Base-by-base conservation (phyloP, 2,797 vertebrate genomes). In the Mionectes olivaceus region DNA sequence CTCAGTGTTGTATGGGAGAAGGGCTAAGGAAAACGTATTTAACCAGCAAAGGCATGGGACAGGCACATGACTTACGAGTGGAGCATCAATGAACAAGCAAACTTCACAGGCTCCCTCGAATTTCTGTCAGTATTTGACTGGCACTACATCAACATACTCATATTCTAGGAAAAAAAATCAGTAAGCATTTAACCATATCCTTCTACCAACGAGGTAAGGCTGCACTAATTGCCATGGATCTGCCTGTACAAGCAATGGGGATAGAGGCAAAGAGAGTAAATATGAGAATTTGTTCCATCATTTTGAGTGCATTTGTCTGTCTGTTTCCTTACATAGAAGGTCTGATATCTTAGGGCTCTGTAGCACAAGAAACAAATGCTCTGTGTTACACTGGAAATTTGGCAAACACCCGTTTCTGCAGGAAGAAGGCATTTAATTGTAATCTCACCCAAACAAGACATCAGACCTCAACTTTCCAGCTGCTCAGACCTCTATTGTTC, bases 201-300 rank as follows among this genome's bases (percentile, higher is more conserved):
- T 84, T 93, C 85, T 94, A 68, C 87, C 77, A 86, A 52, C 37
- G 57, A 82, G 46, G 83, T 81, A 79, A 64, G 74, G 55, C 65
- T 82, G 21, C 67, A 33, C 86, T 91, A 49, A 47, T 24, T 82
- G 67, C 59, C 19, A 11, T 39, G 67, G 91, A 84, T 93, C 67
- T 95, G 94, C 57, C 89, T 13, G 25, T 87, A 84, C 87, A 97
- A 73, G 87, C 44, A 60, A 47, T 44, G 56, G 49, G 11, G 27
- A 18, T 46, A 93, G 63, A 84, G 37, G 60, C 19, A 56, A 86
- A 81, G 30, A 89, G 68, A 88, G 49, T 56, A 93, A 95, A 91
- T 91, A 64, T 6, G 69, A 87, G 60, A 77, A 90, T 89, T 69
- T 0, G 0, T 27, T 41, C 73, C 70, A 71, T 87, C 80, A 84